Percentiles rank a stretch among this genome's conserved stretches.
Conservation (phyloP, 2,113 vertebrate species). For the Psephotus haematonotus region DNA sequence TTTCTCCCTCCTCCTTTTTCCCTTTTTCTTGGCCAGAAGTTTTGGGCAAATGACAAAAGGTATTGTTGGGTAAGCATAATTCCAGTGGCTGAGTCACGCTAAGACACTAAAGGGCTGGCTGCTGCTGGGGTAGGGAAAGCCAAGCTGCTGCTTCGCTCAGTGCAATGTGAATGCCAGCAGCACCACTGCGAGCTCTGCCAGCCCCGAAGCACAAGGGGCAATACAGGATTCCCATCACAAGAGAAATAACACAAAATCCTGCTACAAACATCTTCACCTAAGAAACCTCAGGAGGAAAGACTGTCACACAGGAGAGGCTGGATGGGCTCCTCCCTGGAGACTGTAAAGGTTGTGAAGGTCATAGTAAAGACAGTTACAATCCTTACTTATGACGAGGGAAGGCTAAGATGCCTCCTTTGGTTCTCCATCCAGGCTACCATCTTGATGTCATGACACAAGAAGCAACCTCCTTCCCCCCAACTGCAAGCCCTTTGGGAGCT, state of each 20-base stretch:
- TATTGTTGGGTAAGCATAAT: slow-evolving; percentile 73
- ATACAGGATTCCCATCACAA: background rate
- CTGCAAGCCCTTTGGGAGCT: background rate
- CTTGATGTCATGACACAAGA: background rate
- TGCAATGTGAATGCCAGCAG: background rate
- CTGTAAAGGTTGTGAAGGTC: background rate
- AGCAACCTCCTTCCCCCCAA: rapidly evolving
- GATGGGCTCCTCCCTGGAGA: background rate
- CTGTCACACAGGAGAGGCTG: background rate
- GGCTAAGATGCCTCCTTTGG: background rate
- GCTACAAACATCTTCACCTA: background rate
- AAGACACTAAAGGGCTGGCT: slow-evolving; percentile 63
- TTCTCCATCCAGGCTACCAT: background rate
- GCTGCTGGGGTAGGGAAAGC: slow-evolving; percentile 56
- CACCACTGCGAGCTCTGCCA: background rate
- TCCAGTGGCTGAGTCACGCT: slow-evolving; percentile 72
- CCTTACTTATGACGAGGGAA: background rate
- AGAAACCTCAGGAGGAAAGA: background rate
- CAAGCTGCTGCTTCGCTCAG: slow-evolving; percentile 22
- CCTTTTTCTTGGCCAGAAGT: slow-evolving; percentile 65
- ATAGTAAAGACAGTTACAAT: background rate
- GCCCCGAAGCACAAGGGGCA: background rate
- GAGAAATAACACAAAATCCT: background rate
- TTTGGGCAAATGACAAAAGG: slow-evolving; percentile 81
- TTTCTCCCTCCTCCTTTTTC: slow-evolving; percentile 60